phyloP scores from a whole-genome alignment of 2,797 vertebrate species.

The Characodon lateralis region DNA sequence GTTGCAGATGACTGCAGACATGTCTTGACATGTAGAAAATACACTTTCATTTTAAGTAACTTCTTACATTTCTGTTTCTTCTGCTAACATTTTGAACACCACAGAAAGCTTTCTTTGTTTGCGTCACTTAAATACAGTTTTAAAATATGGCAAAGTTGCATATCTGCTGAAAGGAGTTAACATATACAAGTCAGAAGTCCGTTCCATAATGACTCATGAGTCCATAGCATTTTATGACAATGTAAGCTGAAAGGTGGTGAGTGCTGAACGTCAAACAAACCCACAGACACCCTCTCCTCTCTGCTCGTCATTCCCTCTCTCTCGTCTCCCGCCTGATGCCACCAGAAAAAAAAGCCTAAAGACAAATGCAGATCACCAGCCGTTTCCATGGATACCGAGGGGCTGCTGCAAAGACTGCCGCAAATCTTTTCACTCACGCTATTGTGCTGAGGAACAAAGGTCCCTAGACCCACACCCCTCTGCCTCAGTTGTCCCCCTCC shows the following conservation, averaged over 20 bases:
- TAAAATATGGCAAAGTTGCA: slow-evolving; percentile 1
- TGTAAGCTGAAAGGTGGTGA: slow-evolving; percentile 27
- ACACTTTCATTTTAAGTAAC: background rate
- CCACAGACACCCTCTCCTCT: slow-evolving; percentile 41
- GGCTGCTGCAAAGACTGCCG: slow-evolving; percentile 78
- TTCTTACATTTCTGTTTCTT: background rate
- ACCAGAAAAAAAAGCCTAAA: slow-evolving; percentile 54
- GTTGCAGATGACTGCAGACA: background rate
- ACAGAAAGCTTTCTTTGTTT: background rate
- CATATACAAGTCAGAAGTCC: slow-evolving; percentile 33
- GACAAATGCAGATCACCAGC: slow-evolving; percentile 78
- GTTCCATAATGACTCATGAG: slow-evolving; percentile 49
- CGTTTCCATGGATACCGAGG: slow-evolving; percentile 85
- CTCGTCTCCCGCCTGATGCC: slow-evolving; percentile 26
- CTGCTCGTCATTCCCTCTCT: slow-evolving; percentile 5
- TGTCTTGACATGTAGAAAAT: background rate
- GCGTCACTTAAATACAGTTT: background rate
- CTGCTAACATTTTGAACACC: background rate
- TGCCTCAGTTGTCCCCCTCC: slow-evolving; percentile 30
- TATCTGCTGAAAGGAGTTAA: slow-evolving; percentile 24
- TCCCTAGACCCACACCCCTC: slow-evolving; percentile 60
- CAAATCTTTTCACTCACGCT: slow-evolving; percentile 76
- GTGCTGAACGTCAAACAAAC: slow-evolving; percentile 1
- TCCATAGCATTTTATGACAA: slow-evolving; percentile 6
- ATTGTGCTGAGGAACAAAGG: slow-evolving; percentile 84